A percentile compares a stretch with the other conserved stretches of the same genome.
These are phyloP conservation scores for Phalacrocorax brasilianus DNA, from an alignment of 2,113 vertebrate species.

Conservation along the genomic window DNA sequence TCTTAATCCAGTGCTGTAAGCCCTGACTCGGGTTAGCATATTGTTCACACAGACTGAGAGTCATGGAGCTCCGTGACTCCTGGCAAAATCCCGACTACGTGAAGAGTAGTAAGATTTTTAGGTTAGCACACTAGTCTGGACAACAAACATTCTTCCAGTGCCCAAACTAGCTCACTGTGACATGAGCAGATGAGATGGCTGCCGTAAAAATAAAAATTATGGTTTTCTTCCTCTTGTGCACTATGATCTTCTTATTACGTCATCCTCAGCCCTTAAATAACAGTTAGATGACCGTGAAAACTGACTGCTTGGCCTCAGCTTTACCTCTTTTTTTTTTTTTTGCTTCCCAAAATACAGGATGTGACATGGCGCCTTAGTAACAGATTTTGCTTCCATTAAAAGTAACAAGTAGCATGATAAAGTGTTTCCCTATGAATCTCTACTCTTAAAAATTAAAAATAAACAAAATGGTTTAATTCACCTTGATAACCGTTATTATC, in stretches of 20 bases:
- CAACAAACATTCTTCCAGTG: background rate
- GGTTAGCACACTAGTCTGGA: background rate
- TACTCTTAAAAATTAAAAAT: background rate
- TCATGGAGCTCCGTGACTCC: background rate
- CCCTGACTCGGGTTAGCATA: background rate
- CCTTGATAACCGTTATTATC: constrained; percentile 87
- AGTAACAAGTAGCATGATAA: background rate
- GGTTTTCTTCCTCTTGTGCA: background rate
- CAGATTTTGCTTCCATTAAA: background rate
- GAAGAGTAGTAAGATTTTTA: background rate
- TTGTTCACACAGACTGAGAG: background rate
- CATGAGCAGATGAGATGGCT: background rate
- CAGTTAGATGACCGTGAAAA: background rate
- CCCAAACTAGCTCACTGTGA: background rate
- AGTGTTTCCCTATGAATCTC: background rate
- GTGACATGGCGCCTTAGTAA: background rate
- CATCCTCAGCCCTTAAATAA: background rate
- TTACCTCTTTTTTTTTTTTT: background rate
- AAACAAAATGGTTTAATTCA: constrained; percentile 49
- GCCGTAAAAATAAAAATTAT: background rate
- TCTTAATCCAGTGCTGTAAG: background rate
- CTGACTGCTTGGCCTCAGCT: background rate
- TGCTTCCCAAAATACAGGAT: background rate
- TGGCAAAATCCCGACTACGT: background rate
- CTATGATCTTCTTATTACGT: background rate